A percentile compares a stretch with the other conserved stretches of the same genome.
Evolutionary conservation across 2,797 vertebrate genomes (phyloP).

Genomic region (Acanthis flammea): DNA sequence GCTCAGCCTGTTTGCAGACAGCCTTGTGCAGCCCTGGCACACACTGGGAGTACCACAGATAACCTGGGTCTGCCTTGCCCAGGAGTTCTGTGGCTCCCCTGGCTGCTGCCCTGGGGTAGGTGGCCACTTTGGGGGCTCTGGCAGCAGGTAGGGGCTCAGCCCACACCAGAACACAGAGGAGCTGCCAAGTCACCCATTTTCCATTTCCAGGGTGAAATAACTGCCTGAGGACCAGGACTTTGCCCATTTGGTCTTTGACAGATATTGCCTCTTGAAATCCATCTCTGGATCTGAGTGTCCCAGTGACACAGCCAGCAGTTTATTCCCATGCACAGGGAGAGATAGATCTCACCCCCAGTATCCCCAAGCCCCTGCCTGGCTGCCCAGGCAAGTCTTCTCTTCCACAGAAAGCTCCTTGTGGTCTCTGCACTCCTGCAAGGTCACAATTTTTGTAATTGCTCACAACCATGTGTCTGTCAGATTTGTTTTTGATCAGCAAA

Average conservation of each 20-base stretch:
- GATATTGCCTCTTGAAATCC: neutral
- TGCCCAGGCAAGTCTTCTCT: neutral
- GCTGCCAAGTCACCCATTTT: neutral
- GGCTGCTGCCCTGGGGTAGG: neutral
- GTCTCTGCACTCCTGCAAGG: neutral
- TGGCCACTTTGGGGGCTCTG: neutral
- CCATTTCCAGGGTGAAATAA: neutral
- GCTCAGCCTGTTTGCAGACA: neutral
- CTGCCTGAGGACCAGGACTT: conserved; percentile 4
- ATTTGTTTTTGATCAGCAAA: neutral
- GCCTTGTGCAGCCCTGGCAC: neutral
- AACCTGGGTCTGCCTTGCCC: neutral
- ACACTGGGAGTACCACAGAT: rapidly evolving
- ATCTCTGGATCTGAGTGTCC: neutral
- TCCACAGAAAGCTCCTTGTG: neutral
- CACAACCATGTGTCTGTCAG: neutral
- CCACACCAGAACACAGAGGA: neutral
- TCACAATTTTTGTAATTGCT: neutral
- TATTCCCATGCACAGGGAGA: neutral
- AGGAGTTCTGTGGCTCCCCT: neutral
- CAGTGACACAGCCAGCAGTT: neutral
- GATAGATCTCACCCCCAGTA: neutral
- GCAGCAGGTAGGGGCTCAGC: neutral
- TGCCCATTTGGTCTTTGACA: neutral
- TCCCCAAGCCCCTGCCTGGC: neutral